Percentiles rank a stretch among this genome's conserved stretches.
phyloP scores from a whole-genome alignment of 2,797 vertebrate genomes.

The Ptychadena robeensis region DNA sequence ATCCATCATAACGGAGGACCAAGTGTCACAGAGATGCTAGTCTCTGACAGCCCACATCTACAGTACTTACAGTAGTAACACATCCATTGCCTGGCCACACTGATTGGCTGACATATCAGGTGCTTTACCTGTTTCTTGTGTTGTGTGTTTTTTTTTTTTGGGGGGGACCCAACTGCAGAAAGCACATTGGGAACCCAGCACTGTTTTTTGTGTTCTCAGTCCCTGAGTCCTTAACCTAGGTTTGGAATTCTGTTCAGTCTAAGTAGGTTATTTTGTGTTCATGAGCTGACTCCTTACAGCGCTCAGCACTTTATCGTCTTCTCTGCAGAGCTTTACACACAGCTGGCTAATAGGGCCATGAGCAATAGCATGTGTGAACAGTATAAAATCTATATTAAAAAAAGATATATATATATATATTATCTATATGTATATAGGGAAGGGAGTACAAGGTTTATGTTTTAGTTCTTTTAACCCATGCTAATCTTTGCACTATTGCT shows the following conservation, averaged over 20 bases:
- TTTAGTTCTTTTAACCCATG: slow-evolving; percentile 49
- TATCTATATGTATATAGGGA: slow-evolving; percentile 11
- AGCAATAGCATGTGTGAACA: slow-evolving; percentile 49
- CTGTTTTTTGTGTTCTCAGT: slow-evolving; percentile 17
- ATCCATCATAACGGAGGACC: slow-evolving; percentile 13
- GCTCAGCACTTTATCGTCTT: slow-evolving; percentile 57
- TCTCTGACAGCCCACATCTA: slow-evolving; percentile 1
- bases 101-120: slow-evolving; percentile 40
- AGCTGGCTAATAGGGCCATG: slow-evolving; percentile 7
- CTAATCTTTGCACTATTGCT: slow-evolving; percentile 59
- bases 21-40: slow-evolving; percentile 12
- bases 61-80: slow-evolving; percentile 12
- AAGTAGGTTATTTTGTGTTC: slow-evolving; percentile 27
- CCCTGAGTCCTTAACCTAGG: too few species aligned
- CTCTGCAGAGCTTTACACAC: slow-evolving; percentile 47
- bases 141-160: background rate
- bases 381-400: background rate
- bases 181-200: slow-evolving; percentile 21
- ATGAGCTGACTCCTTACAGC: slow-evolving; percentile 44
- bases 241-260: slow-evolving; percentile 16
- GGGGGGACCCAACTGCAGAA: slow-evolving; percentile 29
- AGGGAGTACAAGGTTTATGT: slow-evolving; percentile 18
- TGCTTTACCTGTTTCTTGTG: slow-evolving; percentile 19
- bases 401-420: background rate
- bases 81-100: slow-evolving; percentile 25